Percentiles rank a stretch among this genome's conserved stretches.
These are phyloP conservation scores for Caenorhabditis sp. DNA, from an alignment of 2,888 invertebrate species.

Conservation along the genomic window DNA sequence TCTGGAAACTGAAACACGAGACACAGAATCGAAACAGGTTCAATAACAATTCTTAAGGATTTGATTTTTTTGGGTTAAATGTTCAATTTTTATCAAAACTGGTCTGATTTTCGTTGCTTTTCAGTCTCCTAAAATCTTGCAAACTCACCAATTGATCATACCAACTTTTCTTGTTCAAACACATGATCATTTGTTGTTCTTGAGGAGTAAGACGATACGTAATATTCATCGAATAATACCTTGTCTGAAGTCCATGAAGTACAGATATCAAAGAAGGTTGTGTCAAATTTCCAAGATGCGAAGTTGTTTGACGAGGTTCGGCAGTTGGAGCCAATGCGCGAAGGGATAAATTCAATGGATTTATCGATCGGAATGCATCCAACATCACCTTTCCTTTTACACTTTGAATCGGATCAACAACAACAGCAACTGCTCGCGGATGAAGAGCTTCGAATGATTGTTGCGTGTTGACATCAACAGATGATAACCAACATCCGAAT, in stretches of 20 bases:
- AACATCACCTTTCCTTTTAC: conserved; percentile 82
- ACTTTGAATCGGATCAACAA: conserved; percentile 98
- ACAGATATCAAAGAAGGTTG: conserved; percentile 47
- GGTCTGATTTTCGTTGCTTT: no score
- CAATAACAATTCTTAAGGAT: no score
- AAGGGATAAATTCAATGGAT: conserved; percentile 36
- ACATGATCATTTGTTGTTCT: conserved; percentile 62
- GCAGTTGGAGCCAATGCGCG: conserved; percentile 53
- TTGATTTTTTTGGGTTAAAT: no score
- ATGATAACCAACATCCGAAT: conserved; percentile 98
- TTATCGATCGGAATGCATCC: conserved; percentile 60
- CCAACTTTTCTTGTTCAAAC: conserved; percentile 58
- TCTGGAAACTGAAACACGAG: no score
- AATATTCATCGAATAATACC: conserved; percentile 57
- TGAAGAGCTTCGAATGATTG: conserved; percentile 79
- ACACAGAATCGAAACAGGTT: no score
- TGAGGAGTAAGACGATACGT: conserved; percentile 47
- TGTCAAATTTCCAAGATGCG: conserved; percentile 47
- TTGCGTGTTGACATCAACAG: conserved; percentile 80
- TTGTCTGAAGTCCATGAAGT: conserved; percentile 54
- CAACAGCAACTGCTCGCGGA: conserved; percentile 96
- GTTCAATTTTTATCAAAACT: no score
- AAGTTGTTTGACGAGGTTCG: conserved; percentile 54
- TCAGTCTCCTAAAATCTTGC: no score
- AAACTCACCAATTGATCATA: conserved; percentile 42